phyloP scores from a whole-genome alignment of 1,140 invertebrate species.

The Polyergus mexicanus region DNA sequence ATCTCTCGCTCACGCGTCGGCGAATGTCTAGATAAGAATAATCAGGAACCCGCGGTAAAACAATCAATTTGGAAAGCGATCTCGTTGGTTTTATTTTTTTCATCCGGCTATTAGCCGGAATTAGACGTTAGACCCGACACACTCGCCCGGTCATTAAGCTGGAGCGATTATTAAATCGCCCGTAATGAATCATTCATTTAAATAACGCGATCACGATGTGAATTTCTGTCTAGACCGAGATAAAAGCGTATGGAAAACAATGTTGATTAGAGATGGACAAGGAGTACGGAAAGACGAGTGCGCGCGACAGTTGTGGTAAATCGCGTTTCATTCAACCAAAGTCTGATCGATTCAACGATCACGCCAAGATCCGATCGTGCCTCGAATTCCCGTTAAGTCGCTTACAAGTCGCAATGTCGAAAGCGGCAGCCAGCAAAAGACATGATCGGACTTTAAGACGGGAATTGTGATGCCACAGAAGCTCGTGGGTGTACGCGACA shows the following conservation, averaged over 20 bases:
- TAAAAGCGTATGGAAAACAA: neutral
- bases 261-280: neutral
- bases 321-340: conserved; percentile 39
- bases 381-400: conserved; percentile 72
- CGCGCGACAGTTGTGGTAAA: neutral
- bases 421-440: conserved; percentile 15
- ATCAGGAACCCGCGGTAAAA: neutral
- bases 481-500: neutral
- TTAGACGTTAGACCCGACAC: neutral
- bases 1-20: conserved; percentile 19
- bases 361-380: conserved; percentile 54
- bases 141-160: neutral
- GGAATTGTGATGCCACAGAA: conserved; percentile 12
- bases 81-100: neutral
- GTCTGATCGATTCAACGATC: conserved; percentile 53
- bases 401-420: conserved; percentile 57
- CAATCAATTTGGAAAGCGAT: neutral
- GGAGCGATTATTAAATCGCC: neutral
- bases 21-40: conserved; percentile 34
- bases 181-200: neutral
- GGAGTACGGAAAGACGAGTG: neutral
- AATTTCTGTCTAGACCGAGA: neutral
- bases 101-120: neutral
- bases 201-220: neutral
- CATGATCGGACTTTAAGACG: conserved; percentile 23